phyloP scores from a whole-genome alignment of 2,113 vertebrate genomes.

The Sander lucioperca region DNA sequence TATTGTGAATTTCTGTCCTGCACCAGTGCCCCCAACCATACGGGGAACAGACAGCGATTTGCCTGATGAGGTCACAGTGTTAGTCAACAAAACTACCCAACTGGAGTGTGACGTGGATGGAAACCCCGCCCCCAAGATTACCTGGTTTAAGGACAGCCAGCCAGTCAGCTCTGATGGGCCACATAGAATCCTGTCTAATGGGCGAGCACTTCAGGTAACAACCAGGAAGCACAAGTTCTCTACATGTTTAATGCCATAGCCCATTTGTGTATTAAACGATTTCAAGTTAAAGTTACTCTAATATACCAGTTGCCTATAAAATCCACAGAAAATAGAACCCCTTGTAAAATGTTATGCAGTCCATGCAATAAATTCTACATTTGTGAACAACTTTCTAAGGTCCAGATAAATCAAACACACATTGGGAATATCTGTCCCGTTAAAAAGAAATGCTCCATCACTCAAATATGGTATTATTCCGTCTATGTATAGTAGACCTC shows the following conservation, averaged over 20 bases:
- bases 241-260: not conserved
- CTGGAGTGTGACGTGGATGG: conserved; percentile 90
- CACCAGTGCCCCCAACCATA: conserved; percentile 91
- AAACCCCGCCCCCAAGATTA: conserved; percentile 88
- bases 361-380: not conserved
- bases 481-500: not conserved
- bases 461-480: not conserved
- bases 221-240: not conserved
- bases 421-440: not conserved
- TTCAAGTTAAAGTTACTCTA: not conserved
- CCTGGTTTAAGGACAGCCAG: conserved; percentile 92
- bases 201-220: conserved; percentile 90
- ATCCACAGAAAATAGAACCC: not conserved
- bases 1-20: conserved; percentile 12
- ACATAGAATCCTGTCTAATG: conserved; percentile 85
- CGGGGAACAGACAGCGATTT: conserved; percentile 81
- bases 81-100: conserved; percentile 82
- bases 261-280: not conserved
- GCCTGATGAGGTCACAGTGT: conserved; percentile 89
- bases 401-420: not conserved
- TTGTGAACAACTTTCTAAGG: not conserved
- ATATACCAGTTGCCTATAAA: not conserved
- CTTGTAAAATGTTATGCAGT: not conserved
- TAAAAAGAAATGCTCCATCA: not conserved
- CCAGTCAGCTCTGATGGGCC: conserved; percentile 78